phyloP scores from a whole-genome alignment of 2,888 invertebrate species.

The Criorhina ranunculi region DNA sequence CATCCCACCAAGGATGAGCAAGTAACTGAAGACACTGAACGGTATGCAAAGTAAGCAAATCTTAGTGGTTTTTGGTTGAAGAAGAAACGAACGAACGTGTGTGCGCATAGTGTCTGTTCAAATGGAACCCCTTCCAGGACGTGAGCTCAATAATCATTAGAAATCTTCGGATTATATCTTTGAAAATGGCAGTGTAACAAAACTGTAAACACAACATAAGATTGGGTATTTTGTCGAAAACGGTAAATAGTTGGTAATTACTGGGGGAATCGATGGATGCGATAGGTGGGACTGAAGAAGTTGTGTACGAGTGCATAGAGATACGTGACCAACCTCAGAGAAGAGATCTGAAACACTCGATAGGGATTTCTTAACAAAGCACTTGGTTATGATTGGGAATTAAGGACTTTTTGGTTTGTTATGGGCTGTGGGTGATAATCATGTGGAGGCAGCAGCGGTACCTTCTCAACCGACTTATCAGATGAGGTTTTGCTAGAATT shows the following conservation, averaged over 20 bases:
- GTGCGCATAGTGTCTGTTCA: constrained; percentile 5
- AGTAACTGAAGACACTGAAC: background rate
- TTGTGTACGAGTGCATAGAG: background rate
- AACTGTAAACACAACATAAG: constrained; percentile 58
- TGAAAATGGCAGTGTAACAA: constrained; percentile 32
- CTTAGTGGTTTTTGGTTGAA: constrained; percentile 56
- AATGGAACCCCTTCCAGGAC: constrained; percentile 14
- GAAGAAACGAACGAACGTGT: background rate
- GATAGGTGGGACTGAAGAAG: background rate
- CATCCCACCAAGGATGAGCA: constrained; percentile 7
- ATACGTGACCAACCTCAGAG: constrained; percentile 38
- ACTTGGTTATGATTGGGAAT: background rate
- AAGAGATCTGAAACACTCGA: background rate
- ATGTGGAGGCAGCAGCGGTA: no score
- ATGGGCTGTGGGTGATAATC: background rate
- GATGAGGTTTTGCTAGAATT: no score
- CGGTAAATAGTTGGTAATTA: constrained; percentile 57
- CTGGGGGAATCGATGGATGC: constrained; percentile 37
- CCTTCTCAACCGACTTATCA: no score
- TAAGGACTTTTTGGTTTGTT: background rate
- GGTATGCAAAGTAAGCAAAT: constrained; percentile 70
- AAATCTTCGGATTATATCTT: constrained; percentile 48
- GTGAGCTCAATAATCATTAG: constrained; percentile 61
- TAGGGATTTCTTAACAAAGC: background rate
- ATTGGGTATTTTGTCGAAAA: constrained; percentile 56